Base-by-base conservation (phyloP, 2,113 vertebrate species). In the Prinia subflava region DNA sequence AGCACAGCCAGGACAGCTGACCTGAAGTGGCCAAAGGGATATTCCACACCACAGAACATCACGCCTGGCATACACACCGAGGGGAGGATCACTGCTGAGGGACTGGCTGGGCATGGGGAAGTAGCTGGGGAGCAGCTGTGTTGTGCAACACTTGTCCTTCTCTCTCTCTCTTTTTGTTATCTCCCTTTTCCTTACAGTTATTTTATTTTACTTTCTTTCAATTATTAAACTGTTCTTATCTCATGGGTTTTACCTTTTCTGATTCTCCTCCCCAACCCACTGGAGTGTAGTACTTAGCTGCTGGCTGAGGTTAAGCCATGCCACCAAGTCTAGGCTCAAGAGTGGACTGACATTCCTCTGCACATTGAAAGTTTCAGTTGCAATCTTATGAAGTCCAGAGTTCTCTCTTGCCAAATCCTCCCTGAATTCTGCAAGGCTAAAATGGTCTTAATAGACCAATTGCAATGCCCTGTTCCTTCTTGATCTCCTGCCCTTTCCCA, bases 61-160 rank as follows among this genome's bases (percentile, higher is more conserved):
- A 27, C 9, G n/a, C 2, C 10, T 3, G 5, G 12, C 7, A 10
- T 6, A 42, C 5, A 53, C 49, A 10, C 41, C 6, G 27, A 1
- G 4, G 47, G 22, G 5, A 75, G 55, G 35, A 42, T 13, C 2
- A 0, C 60, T 80, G 67, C 47, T 55, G 30, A 86, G 53, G 12
- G 31, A 49, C 24, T 35, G 41, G 18, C 27, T 28, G 53, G 47
- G n/a, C 67, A 47, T 2, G 0, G 21, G 18, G 6, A 52, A 55
- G 10, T 6, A 41, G 22, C 25, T 7, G n/a, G 35, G 14, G 41
- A 80, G 30, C 25, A 62, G 39, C 19, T 49, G 27, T 13, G 24
- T 2, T 46, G 50, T 8, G 12, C 52, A 73, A 65, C 53, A 56
- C 22, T 30, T 49, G 11, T 33, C 35, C 11, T 46, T 18, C 44